Conservation (phyloP, 1,140 invertebrate species). For the Drosophila parabipectinata region DNA sequence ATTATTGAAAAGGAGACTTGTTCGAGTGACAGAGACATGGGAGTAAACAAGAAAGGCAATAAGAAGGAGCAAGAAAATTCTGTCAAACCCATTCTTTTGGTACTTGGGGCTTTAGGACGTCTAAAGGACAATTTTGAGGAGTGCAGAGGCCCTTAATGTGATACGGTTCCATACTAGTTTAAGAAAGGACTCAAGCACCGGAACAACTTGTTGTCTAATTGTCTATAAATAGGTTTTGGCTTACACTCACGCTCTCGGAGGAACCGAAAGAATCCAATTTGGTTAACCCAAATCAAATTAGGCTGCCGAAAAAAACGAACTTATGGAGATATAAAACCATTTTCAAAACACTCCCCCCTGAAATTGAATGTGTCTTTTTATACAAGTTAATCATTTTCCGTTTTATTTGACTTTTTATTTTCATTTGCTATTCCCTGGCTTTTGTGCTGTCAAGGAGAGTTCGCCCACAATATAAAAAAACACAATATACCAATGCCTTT, state of each 20-base stretch:
- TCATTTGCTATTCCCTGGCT: slow-evolving; percentile 21
- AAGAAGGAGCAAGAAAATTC: neutral
- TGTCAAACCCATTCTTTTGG: neutral
- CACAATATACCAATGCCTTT: slow-evolving; percentile 38
- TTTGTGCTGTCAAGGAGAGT: slow-evolving; percentile 9
- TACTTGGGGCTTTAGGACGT: no score
- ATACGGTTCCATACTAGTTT: neutral
- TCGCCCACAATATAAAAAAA: slow-evolving; percentile 16
- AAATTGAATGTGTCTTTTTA: slow-evolving; percentile 25
- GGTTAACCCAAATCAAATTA: slow-evolving; percentile 30
- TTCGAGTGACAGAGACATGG: slow-evolving; percentile 15
- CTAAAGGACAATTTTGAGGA: neutral
- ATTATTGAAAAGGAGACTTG: slow-evolving; percentile 5
- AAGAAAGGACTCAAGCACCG: neutral
- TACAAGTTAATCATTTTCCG: slow-evolving; percentile 46
- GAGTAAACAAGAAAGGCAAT: slow-evolving; percentile 24
- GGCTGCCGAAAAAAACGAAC: neutral
- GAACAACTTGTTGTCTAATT: neutral
- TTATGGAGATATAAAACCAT: slow-evolving; percentile 27
- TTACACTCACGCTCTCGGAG: neutral
- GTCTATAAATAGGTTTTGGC: neutral
- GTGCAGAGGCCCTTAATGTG: neutral
- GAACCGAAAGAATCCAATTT: slow-evolving; percentile 4
- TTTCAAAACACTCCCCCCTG: neutral
- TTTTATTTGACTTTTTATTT: slow-evolving; percentile 24